These are phyloP conservation scores for Temnopleurus reevesii DNA, from an alignment of 53 echinoderm and acorn worm species.

Conservation along the genomic window DNA sequence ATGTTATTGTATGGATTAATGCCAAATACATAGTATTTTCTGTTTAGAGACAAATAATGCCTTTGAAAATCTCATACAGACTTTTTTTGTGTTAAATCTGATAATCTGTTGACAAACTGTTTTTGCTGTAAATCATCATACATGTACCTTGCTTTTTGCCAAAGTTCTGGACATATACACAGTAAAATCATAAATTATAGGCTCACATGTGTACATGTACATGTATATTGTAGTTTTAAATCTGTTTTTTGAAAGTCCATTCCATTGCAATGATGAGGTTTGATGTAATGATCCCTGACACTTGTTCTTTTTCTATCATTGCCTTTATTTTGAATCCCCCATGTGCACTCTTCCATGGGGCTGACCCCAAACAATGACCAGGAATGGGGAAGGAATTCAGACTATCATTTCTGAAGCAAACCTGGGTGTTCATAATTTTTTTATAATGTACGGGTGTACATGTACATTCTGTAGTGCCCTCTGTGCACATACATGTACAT, in stretches of 20 bases:
- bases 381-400: constrained; percentile 21
- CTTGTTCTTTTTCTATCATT: background rate
- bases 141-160: too few relatives aligned
- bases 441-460: background rate
- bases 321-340: background rate
- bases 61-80: too few relatives aligned
- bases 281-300: background rate
- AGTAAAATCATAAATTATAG: background rate
- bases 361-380: background rate
- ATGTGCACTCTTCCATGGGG: background rate
- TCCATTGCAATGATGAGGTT: background rate
- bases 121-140: too few relatives aligned
- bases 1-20: too few relatives aligned
- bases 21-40: too few relatives aligned
- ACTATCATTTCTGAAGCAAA: background rate
- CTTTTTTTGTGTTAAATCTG: too few relatives aligned
- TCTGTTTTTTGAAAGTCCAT: background rate
- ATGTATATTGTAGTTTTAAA: background rate
- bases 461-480: background rate
- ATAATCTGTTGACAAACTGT: too few relatives aligned
- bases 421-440: background rate
- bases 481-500: background rate
- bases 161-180: background rate
- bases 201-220: background rate
- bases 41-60: too few relatives aligned